These are phyloP conservation scores for Australoheros scitulus DNA, from an alignment of 2,113 vertebrate species.

Conservation along the genomic window DNA sequence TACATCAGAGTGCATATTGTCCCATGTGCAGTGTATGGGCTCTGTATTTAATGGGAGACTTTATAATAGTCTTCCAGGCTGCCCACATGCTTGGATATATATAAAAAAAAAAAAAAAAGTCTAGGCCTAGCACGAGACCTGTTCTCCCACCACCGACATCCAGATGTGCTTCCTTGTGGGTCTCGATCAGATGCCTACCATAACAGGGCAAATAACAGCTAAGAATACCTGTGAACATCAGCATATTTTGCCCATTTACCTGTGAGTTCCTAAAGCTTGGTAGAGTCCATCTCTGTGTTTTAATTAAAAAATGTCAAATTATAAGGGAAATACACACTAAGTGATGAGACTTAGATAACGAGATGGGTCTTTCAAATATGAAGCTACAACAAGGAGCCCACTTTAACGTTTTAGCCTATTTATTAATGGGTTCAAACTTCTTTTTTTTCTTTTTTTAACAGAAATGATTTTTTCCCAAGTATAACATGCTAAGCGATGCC, in stretches of 20 bases:
- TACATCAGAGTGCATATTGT: slow-evolving; percentile 11
- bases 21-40: background rate
- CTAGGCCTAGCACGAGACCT: slow-evolving; percentile 13
- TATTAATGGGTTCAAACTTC: too few relatives aligned
- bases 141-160: slow-evolving; percentile 30
- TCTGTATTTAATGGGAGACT: slow-evolving; percentile 18
- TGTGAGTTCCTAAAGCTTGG: background rate
- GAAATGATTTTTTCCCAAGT: too few relatives aligned
- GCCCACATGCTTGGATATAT: slow-evolving; percentile 19
- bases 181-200: slow-evolving; percentile 9
- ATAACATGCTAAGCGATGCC: too few relatives aligned
- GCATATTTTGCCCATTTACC: background rate
- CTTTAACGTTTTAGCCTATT: too few relatives aligned
- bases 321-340: background rate
- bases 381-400: background rate
- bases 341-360: background rate
- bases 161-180: slow-evolving; percentile 55
- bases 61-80: slow-evolving; percentile 14
- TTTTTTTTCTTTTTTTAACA: too few relatives aligned
- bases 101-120: slow-evolving; percentile 23
- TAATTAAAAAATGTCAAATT: background rate
- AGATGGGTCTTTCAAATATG: too few relatives aligned
- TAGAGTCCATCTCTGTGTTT: background rate
- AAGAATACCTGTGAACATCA: background rate
- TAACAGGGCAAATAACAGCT: slow-evolving; percentile 7